Evolutionary conservation across 2,113 vertebrate genomes (phyloP).

Genomic region (Etia nguti): DNA sequence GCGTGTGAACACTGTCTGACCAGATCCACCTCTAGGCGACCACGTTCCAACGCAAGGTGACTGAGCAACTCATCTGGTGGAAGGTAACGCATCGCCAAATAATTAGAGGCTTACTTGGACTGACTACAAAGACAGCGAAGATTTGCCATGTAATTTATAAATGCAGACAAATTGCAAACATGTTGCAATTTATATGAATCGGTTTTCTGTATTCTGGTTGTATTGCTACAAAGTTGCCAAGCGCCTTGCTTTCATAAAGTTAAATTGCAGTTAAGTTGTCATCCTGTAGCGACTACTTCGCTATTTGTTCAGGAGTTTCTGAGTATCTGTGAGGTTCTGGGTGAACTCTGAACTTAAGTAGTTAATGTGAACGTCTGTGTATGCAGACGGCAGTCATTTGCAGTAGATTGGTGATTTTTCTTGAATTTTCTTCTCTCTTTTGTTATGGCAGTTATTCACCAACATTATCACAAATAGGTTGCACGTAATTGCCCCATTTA

Average conservation of each 20-base stretch:
- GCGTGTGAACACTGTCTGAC: not conserved
- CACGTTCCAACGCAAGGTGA: not conserved
- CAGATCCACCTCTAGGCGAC: not conserved
- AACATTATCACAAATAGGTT: not conserved
- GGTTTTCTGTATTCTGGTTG: not conserved
- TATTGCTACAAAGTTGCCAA: not conserved
- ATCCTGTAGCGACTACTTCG: not conserved
- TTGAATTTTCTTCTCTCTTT: not conserved
- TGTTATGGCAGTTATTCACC: not conserved
- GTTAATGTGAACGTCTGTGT: not conserved
- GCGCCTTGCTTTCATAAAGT: not conserved
- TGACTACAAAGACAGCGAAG: not conserved
- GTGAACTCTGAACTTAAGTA: not conserved
- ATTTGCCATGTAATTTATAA: not conserved
- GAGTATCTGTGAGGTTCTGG: not conserved
- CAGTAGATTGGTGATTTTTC: not conserved
- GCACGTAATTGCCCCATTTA: not conserved
- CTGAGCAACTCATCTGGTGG: not conserved
- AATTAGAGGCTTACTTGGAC: not conserved
- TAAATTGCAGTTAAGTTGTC: not conserved
- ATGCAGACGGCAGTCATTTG: not conserved
- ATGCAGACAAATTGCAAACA: not conserved
- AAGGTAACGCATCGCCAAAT: not conserved
- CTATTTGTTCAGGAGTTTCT: not conserved
- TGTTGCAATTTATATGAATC: not conserved